A percentile compares a stretch with the other conserved stretches of the same genome.
phyloP scores from a whole-genome alignment of 2,888 invertebrate species.

The Colletes collaris region DNA sequence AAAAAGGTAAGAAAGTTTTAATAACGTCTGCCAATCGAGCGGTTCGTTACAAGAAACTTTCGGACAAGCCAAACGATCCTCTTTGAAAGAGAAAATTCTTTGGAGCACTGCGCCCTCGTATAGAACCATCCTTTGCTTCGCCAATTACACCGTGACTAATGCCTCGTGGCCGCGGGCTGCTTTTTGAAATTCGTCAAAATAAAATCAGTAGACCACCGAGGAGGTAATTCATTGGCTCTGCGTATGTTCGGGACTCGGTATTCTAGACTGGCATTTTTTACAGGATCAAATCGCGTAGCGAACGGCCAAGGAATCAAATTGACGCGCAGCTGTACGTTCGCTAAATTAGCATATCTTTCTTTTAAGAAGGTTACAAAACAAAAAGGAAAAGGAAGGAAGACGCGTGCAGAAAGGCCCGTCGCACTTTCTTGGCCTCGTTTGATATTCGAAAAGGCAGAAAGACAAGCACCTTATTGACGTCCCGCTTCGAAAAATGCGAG shows the following conservation, averaged over 20 bases:
- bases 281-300: slow-evolving; percentile 30
- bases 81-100: slow-evolving; percentile 46
- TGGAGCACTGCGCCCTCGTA: slow-evolving; percentile 27
- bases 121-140: slow-evolving; percentile 63
- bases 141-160: slow-evolving; percentile 80
- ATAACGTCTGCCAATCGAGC: no score
- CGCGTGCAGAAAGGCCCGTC: not conserved
- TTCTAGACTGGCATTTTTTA: slow-evolving; percentile 55
- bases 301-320: slow-evolving; percentile 44
- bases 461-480: not conserved
- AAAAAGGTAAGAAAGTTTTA: no score
- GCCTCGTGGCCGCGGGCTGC: slow-evolving; percentile 73
- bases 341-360: slow-evolving; percentile 32
- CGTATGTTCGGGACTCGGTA: slow-evolving; percentile 36
- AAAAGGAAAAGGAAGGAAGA: not conserved
- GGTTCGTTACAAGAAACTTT: slow-evolving; percentile 3
- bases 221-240: slow-evolving; percentile 70
- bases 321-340: slow-evolving; percentile 32
- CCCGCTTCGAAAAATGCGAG: slow-evolving; percentile 10
- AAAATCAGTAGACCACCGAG: slow-evolving; percentile 74
- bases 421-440: slow-evolving; percentile 12
- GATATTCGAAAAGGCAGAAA: slow-evolving; percentile 14
- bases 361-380: not conserved
- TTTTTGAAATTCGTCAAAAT: slow-evolving; percentile 80
- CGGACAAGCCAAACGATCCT: slow-evolving; percentile 34